Percentiles rank a stretch among this genome's conserved stretches.
phyloP scores from a whole-genome alignment of 92 coral and sea anemone genomes.

The Bergia puertoricense region DNA sequence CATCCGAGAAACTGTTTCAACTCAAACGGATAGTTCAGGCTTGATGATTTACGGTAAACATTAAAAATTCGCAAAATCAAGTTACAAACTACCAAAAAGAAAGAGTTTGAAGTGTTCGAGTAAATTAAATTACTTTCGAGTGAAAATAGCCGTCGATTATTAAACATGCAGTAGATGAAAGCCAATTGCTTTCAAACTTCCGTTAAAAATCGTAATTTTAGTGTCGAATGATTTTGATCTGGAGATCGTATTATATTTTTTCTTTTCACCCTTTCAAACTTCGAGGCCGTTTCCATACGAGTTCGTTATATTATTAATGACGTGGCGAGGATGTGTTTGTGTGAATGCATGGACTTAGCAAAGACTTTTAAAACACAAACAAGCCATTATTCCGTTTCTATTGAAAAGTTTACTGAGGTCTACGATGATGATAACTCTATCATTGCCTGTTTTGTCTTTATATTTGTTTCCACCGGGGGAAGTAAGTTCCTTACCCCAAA shows the following conservation, averaged over 20 bases:
- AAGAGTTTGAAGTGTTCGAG: neutral
- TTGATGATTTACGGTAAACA: neutral
- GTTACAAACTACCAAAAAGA: neutral
- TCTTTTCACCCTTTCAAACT: neutral
- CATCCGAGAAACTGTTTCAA: neutral
- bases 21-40: neutral
- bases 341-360: slow-evolving; percentile 15
- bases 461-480: neutral
- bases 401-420: neutral
- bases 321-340: slow-evolving; percentile 13
- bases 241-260: neutral
- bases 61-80: neutral
- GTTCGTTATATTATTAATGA: slow-evolving; percentile 36
- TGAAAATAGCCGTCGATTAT: neutral
- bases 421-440: neutral
- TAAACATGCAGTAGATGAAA: neutral
- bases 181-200: slow-evolving; percentile 6
- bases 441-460: neutral
- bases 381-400: neutral
- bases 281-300: slow-evolving; percentile 32
- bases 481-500: neutral
- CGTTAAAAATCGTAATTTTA: neutral
- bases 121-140: slow-evolving; percentile 20
- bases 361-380: slow-evolving; percentile 1
- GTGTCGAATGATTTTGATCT: neutral